Percentiles rank a stretch among this genome's conserved stretches.
These are phyloP conservation scores for Urocynchramus pylzowi DNA, from an alignment of 2,113 vertebrate genomes.

Conservation along the genomic window DNA sequence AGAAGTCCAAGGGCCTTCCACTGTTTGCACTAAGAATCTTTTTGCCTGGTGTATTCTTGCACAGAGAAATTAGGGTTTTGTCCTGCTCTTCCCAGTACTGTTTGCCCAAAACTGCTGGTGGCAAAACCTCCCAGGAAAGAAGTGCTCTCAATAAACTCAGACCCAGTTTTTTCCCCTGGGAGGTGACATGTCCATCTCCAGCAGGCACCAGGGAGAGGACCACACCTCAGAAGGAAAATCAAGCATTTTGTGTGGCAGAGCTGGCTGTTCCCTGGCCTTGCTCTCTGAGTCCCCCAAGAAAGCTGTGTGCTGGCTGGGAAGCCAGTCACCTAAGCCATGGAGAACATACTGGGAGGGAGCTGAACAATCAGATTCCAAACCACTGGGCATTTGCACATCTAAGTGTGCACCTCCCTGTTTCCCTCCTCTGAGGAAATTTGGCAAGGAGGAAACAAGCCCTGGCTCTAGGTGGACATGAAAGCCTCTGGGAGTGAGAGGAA, in stretches of 20 bases:
- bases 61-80: neutral
- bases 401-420: neutral
- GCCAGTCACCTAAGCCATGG: neutral
- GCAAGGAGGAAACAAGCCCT: neutral
- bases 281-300: neutral
- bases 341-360: neutral
- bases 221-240: neutral
- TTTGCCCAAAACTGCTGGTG: neutral
- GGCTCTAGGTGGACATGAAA: too few relatives aligned
- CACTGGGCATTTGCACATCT: accelerated
- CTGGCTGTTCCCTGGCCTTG: neutral
- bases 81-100: neutral
- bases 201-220: accelerated
- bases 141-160: accelerated
- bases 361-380: accelerated
- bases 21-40: neutral
- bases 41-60: neutral
- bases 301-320: neutral
- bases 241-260: neutral
- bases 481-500: neutral
- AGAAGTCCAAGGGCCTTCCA: neutral
- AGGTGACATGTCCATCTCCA: neutral
- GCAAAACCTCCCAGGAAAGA: neutral
- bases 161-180: neutral
- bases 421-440: neutral